These are phyloP conservation scores for Clarias batrachus DNA, from an alignment of 2,113 vertebrate genomes.

Conservation along the genomic window DNA sequence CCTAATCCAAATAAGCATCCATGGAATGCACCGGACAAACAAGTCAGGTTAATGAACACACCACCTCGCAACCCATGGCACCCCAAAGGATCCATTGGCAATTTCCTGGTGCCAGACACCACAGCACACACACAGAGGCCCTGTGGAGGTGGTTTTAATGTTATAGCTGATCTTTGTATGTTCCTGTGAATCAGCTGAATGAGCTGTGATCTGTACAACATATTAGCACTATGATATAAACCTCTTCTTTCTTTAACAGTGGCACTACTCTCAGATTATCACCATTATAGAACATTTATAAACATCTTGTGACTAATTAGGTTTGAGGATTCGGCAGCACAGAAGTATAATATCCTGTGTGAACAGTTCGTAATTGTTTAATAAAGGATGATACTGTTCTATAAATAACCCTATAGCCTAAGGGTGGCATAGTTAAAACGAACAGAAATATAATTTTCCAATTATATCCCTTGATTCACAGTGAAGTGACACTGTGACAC, in stretches of 20 bases:
- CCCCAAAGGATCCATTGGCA: too few relatives aligned
- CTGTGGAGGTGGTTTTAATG: too few relatives aligned
- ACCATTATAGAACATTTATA: background rate
- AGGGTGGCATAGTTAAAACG: conserved; percentile 1
- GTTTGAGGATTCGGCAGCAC: background rate
- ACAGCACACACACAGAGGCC: too few relatives aligned
- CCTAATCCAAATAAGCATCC: too few relatives aligned
- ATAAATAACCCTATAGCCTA: conserved; percentile 3
- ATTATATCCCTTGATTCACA: background rate
- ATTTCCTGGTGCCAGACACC: too few relatives aligned
- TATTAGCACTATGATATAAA: background rate
- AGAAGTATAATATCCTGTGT: background rate
- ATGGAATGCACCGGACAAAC: too few relatives aligned
- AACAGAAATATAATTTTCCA: background rate
- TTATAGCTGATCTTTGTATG: too few relatives aligned
- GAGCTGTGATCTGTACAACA: background rate
- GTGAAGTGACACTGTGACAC: background rate
- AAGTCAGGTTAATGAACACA: too few relatives aligned
- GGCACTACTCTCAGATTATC: background rate
- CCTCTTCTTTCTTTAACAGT: background rate
- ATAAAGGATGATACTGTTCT: background rate
- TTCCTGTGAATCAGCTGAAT: background rate
- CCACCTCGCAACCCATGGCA: too few relatives aligned
- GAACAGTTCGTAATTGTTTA: background rate
- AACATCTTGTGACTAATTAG: background rate